Conservation (phyloP, 2,113 vertebrate species). For the Pagrus major region DNA sequence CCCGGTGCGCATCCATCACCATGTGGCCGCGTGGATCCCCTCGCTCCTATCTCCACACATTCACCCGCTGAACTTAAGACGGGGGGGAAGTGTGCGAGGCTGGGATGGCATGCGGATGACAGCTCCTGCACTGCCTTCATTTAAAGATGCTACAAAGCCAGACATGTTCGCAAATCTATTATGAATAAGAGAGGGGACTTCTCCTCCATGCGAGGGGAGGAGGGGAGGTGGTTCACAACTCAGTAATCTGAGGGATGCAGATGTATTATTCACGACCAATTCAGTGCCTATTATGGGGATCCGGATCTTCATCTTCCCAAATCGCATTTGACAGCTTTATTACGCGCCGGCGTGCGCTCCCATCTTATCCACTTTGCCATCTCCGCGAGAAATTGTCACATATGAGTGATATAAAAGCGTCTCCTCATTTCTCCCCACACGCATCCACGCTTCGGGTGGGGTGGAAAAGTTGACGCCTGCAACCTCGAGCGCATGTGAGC, state of each 20-base stretch:
- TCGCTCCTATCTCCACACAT: slow-evolving; percentile 22
- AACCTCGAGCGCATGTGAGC: slow-evolving; percentile 30
- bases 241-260: slow-evolving; percentile 64
- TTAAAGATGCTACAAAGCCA: slow-evolving; percentile 58
- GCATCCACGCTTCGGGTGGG: neutral
- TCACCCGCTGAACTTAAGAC: slow-evolving; percentile 37
- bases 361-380: slow-evolving; percentile 51
- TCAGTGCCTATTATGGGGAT: slow-evolving; percentile 63
- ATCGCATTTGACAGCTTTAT: slow-evolving; percentile 76
- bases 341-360: slow-evolving; percentile 59
- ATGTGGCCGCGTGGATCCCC: slow-evolving; percentile 57
- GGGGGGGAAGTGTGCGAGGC: neutral
- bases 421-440: neutral
- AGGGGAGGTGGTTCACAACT: slow-evolving; percentile 65
- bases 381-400: slow-evolving; percentile 18
- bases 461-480: slow-evolving; percentile 66
- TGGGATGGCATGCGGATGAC: slow-evolving; percentile 37
- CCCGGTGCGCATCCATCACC: slow-evolving; percentile 47
- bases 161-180: slow-evolving; percentile 70
- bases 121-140: slow-evolving; percentile 19
- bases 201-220: slow-evolving; percentile 15
- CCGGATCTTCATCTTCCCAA: slow-evolving; percentile 60
- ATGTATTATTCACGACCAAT: slow-evolving; percentile 77
- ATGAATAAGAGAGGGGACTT: slow-evolving; percentile 59
- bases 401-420: slow-evolving; percentile 23